Evolutionary conservation across 2,113 vertebrate species (phyloP).

Genomic region (Chionis minor): DNA sequence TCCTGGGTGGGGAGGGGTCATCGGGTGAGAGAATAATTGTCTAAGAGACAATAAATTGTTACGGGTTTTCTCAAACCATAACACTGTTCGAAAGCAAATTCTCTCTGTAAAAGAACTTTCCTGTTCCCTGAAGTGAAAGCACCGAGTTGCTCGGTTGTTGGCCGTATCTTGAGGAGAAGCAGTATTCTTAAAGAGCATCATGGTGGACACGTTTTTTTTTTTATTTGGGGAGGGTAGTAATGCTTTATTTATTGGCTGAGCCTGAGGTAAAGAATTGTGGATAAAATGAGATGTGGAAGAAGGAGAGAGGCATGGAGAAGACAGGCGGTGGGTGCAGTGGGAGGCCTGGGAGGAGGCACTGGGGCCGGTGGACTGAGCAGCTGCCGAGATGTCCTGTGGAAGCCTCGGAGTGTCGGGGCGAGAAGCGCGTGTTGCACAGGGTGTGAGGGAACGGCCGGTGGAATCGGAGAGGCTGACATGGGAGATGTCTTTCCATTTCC

Average conservation of each 20-base stretch:
- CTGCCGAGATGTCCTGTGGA: background rate
- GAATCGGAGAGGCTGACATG: background rate
- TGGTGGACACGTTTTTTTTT: background rate
- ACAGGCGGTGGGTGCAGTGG: background rate
- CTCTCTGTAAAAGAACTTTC: background rate
- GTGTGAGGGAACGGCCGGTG: background rate
- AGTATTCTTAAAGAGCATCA: background rate
- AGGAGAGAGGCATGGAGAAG: background rate
- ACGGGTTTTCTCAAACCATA: too few species aligned
- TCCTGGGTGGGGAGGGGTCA: too few species aligned
- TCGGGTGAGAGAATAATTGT: too few species aligned
- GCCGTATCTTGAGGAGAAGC: background rate
- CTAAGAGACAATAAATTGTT: too few species aligned
- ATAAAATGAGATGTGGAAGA: background rate
- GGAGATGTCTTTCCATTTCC: background rate
- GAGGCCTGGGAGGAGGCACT: background rate
- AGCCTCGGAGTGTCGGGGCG: background rate
- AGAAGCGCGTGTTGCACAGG: background rate
- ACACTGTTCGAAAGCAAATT: background rate
- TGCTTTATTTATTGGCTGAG: background rate
- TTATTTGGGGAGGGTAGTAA: background rate
- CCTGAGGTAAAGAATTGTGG: background rate
- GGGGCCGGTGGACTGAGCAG: background rate
- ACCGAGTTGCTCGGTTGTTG: background rate
- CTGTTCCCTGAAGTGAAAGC: background rate